These are phyloP conservation scores for Meda fulgida DNA, from an alignment of 2,797 vertebrate species.

Conservation along the genomic window DNA sequence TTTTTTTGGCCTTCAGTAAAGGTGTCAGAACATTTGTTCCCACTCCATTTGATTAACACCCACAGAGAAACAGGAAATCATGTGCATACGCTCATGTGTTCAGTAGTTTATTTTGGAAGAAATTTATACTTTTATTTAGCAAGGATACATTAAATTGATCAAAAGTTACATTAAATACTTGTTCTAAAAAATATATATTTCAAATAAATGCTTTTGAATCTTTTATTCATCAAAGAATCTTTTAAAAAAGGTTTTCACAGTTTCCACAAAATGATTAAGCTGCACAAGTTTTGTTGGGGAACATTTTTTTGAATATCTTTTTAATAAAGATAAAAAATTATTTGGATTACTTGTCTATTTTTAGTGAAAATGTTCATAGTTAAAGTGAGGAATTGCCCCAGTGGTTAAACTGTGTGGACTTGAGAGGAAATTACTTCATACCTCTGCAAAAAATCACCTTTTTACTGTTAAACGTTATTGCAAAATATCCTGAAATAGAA, in stretches of 20 bases:
- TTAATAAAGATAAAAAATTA: no score
- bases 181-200: not conserved
- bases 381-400: not conserved
- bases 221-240: not conserved
- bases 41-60: slow-evolving; percentile 58
- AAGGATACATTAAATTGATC: not conserved
- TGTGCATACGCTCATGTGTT: slow-evolving; percentile 65
- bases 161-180: not conserved
- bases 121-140: not conserved
- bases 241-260: not conserved
- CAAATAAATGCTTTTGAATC: not conserved
- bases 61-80: slow-evolving; percentile 75
- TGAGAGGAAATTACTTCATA: not conserved
- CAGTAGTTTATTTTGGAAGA: not conserved
- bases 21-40: slow-evolving; percentile 47
- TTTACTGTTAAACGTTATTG: not conserved
- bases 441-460: not conserved
- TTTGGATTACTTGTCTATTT: no score
- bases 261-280: not conserved
- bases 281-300: not conserved
- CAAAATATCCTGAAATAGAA: not conserved
- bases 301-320: no score
- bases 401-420: not conserved
- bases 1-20: slow-evolving; percentile 20
- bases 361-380: not conserved